Evolutionary conservation across 2,113 vertebrate genomes (phyloP).

Genomic region (Hippocampus guttulatus): DNA sequence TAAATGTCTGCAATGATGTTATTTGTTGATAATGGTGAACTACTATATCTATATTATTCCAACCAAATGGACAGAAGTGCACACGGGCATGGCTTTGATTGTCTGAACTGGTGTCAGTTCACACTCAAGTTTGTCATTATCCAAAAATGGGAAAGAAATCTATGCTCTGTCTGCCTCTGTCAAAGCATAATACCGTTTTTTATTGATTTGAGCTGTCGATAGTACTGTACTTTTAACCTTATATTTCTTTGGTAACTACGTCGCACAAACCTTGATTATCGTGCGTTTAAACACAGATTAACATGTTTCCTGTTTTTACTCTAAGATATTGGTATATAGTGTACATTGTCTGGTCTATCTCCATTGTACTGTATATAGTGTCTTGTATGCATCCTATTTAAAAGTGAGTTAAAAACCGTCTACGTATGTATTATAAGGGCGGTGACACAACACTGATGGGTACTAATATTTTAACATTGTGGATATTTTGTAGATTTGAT

Average conservation of each 20-base stretch:
- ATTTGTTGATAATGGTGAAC: slow-evolving; percentile 13
- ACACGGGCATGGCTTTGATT: slow-evolving; percentile 44
- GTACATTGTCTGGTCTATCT: slow-evolving; percentile 35
- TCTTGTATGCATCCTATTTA: slow-evolving; percentile 60
- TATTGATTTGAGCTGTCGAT: slow-evolving; percentile 37
- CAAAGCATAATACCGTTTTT: slow-evolving; percentile 12
- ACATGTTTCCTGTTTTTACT: slow-evolving; percentile 51
- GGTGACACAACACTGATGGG: slow-evolving; percentile 42
- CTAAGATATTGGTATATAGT: slow-evolving; percentile 41
- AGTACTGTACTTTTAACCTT: slow-evolving; percentile 57
- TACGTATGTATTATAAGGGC: slow-evolving; percentile 64
- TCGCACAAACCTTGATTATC: slow-evolving; percentile 42
- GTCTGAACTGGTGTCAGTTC: slow-evolving; percentile 21
- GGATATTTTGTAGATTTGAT: slow-evolving; percentile 77
- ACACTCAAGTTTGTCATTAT: slow-evolving; percentile 18
- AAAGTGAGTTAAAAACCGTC: slow-evolving; percentile 37
- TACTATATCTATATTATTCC: slow-evolving; percentile 17
- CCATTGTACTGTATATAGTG: slow-evolving; percentile 37
- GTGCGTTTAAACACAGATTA: slow-evolving; percentile 51
- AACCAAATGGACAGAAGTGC: slow-evolving; percentile 36
- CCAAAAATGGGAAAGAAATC: slow-evolving; percentile 21
- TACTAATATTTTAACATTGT: slow-evolving; percentile 69
- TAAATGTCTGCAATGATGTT: slow-evolving; percentile 12
- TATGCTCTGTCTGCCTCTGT: slow-evolving; percentile 35
- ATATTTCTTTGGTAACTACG: slow-evolving; percentile 47